Percentiles rank a stretch among this genome's conserved stretches.
phyloP scores from a whole-genome alignment of 2,888 invertebrate genomes.

The Dryadula phaetusa region DNA sequence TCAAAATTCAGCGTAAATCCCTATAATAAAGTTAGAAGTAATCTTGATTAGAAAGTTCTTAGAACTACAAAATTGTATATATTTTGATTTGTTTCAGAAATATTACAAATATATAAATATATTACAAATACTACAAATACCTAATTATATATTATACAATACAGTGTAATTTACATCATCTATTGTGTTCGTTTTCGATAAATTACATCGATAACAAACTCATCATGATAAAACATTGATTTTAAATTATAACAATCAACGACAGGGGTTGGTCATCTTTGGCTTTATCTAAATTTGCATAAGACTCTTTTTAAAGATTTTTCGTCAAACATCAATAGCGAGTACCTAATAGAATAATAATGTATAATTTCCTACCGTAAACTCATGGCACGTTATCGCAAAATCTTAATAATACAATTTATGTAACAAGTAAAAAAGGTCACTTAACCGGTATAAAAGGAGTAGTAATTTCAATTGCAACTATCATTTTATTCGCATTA shows the following conservation, averaged over 20 bases:
- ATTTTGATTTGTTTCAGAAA: not conserved
- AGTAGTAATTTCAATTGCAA: constrained; percentile 67
- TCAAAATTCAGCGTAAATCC: constrained; percentile 2
- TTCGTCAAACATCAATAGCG: no score
- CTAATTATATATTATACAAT: no score
- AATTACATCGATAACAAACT: no score
- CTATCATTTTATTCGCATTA: constrained; percentile 76
- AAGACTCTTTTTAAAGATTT: no score
- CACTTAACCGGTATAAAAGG: constrained; percentile 63
- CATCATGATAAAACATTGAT: no score
- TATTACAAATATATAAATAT: no score
- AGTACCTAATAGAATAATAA: not conserved
- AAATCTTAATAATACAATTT: constrained; percentile 50
- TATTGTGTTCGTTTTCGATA: no score
- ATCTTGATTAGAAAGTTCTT: not conserved
- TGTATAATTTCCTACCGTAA: constrained; percentile 8
- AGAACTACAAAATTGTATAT: not conserved
- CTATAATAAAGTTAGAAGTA: no score
- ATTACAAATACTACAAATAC: no score
- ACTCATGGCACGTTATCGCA: constrained; percentile 26
- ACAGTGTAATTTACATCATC: not conserved
- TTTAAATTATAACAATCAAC: no score
- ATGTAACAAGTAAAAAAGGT: constrained; percentile 57
- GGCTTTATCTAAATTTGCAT: no score
- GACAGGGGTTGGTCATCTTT: no score